Evolutionary conservation across 2,888 invertebrate genomes (phyloP).

Genomic region (Tholera decimalis): DNA sequence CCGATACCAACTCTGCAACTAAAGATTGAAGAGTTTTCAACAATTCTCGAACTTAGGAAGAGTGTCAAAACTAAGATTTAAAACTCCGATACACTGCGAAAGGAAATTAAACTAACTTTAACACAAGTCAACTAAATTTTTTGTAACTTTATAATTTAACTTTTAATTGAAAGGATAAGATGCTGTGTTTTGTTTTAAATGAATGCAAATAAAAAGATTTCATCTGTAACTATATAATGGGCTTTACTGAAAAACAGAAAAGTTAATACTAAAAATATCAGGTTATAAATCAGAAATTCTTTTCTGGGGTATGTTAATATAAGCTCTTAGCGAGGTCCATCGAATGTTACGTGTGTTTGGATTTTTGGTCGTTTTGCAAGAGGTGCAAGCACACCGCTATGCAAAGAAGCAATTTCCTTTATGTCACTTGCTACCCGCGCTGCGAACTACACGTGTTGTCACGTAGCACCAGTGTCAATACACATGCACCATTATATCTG

Average conservation of each 20-base stretch:
- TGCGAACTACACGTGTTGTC: constrained; percentile 56
- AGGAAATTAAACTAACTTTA: constrained; percentile 63
- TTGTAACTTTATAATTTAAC: constrained; percentile 41
- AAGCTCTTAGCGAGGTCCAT: constrained; percentile 38
- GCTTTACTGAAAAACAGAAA: neutral
- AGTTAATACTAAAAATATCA: neutral
- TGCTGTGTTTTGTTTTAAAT: constrained; percentile 5
- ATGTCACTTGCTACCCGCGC: constrained; percentile 69
- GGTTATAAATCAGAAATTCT: neutral
- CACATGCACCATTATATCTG: constrained; percentile 43
- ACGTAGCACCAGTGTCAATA: constrained; percentile 57
- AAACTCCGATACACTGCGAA: constrained; percentile 41
- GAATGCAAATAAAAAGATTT: constrained; percentile 2
- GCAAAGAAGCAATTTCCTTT: constrained; percentile 75
- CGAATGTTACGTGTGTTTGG: constrained; percentile 52
- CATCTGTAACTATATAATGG: neutral
- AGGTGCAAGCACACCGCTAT: constrained; percentile 57
- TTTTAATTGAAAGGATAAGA: constrained; percentile 48
- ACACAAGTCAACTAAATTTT: constrained; percentile 45
- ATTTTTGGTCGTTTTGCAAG: constrained; percentile 59
- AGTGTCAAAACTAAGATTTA: constrained; percentile 53
- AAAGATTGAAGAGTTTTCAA: constrained; percentile 40
- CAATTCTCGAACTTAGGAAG: constrained; percentile 51
- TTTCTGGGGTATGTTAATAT: constrained; percentile 10
- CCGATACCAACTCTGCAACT: constrained; percentile 28